Percentiles rank a stretch among this genome's conserved stretches.
Evolutionary conservation across 1,140 invertebrate genomes (phyloP).

Genomic region (Lerema accius): DNA sequence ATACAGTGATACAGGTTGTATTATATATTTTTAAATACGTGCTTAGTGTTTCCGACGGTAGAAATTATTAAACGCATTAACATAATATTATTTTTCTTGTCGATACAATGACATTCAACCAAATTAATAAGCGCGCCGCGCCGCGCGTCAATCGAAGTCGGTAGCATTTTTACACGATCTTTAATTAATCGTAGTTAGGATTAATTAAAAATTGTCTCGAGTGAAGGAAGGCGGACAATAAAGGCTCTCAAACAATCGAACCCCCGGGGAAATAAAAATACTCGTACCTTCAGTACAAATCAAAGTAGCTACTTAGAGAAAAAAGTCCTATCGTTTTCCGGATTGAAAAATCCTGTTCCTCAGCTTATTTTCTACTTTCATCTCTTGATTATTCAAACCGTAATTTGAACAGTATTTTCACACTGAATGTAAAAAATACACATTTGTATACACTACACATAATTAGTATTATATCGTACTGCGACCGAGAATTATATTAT

Average conservation of each 20-base stretch:
- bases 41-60: too few relatives aligned
- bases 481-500: too few relatives aligned
- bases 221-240: slow-evolving; percentile 25
- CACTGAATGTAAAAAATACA: too few relatives aligned
- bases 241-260: slow-evolving; percentile 30
- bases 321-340: slow-evolving; percentile 22
- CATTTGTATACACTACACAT: too few relatives aligned
- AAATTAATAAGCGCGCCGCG: slow-evolving; percentile 16
- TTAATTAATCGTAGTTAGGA: slow-evolving; percentile 31
- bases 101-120: slow-evolving; percentile 1
- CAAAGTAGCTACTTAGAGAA: slow-evolving; percentile 30
- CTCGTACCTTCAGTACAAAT: slow-evolving; percentile 29
- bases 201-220: slow-evolving; percentile 32
- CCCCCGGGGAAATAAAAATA: slow-evolving; percentile 28
- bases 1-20: too few relatives aligned
- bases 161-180: slow-evolving; percentile 7
- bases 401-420: too few relatives aligned
- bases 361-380: slow-evolving; percentile 18
- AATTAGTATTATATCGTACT: too few relatives aligned
- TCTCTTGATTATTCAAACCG: slow-evolving; percentile 11
- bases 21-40: too few relatives aligned
- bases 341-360: slow-evolving; percentile 24
- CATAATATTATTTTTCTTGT: too few relatives aligned
- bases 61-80: too few relatives aligned
- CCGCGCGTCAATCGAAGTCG: background rate